A percentile compares a stretch with the other conserved stretches of the same genome.
Conservation (phyloP, 2,113 vertebrate genomes). For the Spizaetus ornatus region DNA sequence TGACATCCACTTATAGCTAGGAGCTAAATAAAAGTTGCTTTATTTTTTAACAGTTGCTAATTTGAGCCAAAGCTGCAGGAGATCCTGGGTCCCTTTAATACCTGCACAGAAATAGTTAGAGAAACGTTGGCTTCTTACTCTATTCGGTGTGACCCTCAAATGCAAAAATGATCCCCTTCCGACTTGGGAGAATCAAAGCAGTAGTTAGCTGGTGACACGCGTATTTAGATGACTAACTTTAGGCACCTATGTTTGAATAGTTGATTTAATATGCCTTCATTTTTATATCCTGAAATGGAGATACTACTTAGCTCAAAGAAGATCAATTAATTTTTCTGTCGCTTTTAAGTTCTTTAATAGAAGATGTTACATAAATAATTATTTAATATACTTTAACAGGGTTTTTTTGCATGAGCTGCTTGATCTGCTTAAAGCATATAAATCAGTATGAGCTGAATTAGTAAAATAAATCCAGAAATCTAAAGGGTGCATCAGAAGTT, state of each 20-base stretch:
- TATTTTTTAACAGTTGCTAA: neutral
- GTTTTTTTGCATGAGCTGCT: neutral
- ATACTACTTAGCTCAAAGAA: neutral
- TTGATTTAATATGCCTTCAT: neutral
- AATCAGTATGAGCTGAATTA: neutral
- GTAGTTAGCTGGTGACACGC: neutral
- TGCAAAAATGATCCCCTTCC: neutral
- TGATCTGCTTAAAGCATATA: neutral
- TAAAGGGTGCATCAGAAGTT: neutral
- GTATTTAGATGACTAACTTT: neutral
- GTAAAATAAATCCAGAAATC: neutral
- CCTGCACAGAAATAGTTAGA: neutral
- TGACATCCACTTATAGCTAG: neutral
- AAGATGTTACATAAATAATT: conserved; percentile 12
- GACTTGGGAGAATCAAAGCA: neutral
- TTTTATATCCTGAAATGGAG: neutral
- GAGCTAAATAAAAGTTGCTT: neutral
- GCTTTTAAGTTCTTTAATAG: conserved; percentile 36
- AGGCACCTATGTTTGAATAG: neutral
- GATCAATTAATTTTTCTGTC: neutral
- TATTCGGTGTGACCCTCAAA: neutral
- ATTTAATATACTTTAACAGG: conserved; percentile 10
- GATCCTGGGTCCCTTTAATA: neutral
- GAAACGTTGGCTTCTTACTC: neutral
- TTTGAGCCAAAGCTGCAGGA: neutral